A percentile compares a stretch with the other conserved stretches of the same genome.
These are phyloP conservation scores for Orussus abietinus DNA, from an alignment of 1,140 invertebrate species.

Conservation along the genomic window DNA sequence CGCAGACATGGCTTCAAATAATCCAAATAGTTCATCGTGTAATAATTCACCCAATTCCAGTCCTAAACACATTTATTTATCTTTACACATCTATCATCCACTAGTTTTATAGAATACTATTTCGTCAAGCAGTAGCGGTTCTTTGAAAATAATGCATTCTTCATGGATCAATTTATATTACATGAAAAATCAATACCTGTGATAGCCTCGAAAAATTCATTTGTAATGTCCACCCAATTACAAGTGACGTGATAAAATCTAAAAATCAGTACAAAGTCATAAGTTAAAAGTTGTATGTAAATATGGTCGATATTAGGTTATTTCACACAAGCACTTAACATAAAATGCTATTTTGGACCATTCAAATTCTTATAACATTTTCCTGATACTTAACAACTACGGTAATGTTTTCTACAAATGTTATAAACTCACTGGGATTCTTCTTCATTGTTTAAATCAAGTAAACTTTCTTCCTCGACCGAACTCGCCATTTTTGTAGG, in stretches of 20 bases:
- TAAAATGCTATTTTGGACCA: background rate
- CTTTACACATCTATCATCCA: constrained; percentile 5
- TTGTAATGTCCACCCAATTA: constrained; percentile 76
- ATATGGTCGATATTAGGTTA: constrained; percentile 9
- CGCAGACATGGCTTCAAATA: constrained; percentile 98
- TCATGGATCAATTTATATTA: constrained; percentile 2
- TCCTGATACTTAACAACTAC: background rate
- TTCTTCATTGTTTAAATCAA: constrained; percentile 45
- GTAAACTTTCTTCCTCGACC: constrained; percentile 38
- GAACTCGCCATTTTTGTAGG: constrained; percentile 40
- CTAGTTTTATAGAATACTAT: too few relatives aligned
- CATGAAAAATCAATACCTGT: constrained; percentile 57
- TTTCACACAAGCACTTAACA: background rate
- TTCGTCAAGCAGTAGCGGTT: constrained; percentile 4
- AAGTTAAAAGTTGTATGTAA: constrained; percentile 21
- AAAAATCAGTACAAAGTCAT: constrained; percentile 16
- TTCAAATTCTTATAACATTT: background rate
- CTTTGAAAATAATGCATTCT: background rate
- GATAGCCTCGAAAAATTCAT: constrained; percentile 70
- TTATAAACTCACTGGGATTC: constrained; percentile 39
- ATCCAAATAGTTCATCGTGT: constrained; percentile 86
- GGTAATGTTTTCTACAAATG: background rate
- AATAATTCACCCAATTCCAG: constrained; percentile 82
- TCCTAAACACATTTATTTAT: constrained; percentile 53
- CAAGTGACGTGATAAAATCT: constrained; percentile 53